Percentiles rank a stretch among this genome's conserved stretches.
phyloP scores from a whole-genome alignment of 2,888 invertebrate genomes.

The Scaptomyza caliginosa region DNA sequence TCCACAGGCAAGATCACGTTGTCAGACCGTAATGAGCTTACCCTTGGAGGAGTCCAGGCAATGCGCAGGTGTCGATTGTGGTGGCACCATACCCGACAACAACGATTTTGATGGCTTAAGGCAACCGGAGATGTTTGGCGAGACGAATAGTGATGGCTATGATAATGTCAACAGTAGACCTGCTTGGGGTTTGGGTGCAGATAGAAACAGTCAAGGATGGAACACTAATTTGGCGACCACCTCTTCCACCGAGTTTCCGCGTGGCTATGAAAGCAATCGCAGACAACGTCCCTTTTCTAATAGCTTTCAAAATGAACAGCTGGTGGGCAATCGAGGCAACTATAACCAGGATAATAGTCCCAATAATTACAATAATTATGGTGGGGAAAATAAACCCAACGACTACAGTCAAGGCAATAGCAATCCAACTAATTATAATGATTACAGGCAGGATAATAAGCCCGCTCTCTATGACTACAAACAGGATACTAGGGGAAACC shows the following conservation, averaged over 20 bases:
- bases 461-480: background rate
- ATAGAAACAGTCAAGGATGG: conserved; percentile 16
- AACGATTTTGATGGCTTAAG: conserved; percentile 45
- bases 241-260: background rate
- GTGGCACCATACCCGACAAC: conserved; percentile 66
- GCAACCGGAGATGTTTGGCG: conserved; percentile 37
- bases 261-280: conserved; percentile 17
- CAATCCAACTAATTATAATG: conserved; percentile 5
- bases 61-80: conserved; percentile 70
- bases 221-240: conserved; percentile 12
- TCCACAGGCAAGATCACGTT: conserved; percentile 86
- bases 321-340: conserved; percentile 25
- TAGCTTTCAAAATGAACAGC: conserved; percentile 52
- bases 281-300: conserved; percentile 24
- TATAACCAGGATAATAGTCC: background rate
- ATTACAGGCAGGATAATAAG: conserved; percentile 3
- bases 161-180: background rate
- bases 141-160: conserved; percentile 28
- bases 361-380: background rate
- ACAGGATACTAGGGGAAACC: background rate
- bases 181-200: conserved; percentile 4
- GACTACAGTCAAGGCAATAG: background rate
- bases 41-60: conserved; percentile 55
- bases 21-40: conserved; percentile 83
- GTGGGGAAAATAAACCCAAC: background rate